Evolutionary conservation across 2,797 vertebrate genomes (phyloP).

Genomic region (Triplophysa bombifrons): DNA sequence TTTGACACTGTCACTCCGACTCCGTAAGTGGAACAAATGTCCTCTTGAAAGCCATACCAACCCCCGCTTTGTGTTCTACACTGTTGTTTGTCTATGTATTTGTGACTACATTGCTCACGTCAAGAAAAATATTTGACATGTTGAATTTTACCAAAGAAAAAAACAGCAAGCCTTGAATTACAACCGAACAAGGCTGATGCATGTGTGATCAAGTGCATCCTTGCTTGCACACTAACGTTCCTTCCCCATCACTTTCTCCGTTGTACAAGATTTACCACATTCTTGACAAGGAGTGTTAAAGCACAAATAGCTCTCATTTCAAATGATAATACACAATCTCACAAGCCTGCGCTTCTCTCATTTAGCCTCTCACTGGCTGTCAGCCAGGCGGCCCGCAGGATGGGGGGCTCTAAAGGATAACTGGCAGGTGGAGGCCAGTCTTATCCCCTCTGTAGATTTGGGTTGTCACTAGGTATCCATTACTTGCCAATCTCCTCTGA

Average conservation of each 20-base stretch:
- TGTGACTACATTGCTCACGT: conserved; percentile 50
- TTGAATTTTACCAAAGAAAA: conserved; percentile 31
- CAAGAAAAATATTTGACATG: conserved; percentile 42
- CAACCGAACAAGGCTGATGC: conserved; percentile 29
- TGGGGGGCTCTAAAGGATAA: conserved; percentile 96
- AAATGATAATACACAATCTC: conserved; percentile 99
- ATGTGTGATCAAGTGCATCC: conserved; percentile 32
- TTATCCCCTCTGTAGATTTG: conserved; percentile 98
- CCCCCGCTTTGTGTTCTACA: conserved; percentile 47
- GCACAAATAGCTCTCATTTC: conserved; percentile 99
- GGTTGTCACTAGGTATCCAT: conserved; percentile 99
- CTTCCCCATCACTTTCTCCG: conserved; percentile 59
- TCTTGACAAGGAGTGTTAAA: conserved; percentile 96
- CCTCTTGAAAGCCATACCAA: conserved; percentile 51
- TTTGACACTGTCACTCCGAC: conserved; percentile 54
- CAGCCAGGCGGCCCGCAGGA: conserved; percentile 90
- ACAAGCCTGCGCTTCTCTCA: conserved; percentile 88
- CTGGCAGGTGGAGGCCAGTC: conserved; percentile 98
- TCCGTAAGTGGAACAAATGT: conserved; percentile 56
- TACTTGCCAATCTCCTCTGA: conserved; percentile 99
- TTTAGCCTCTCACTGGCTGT: conserved; percentile 94
- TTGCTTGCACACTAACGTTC: conserved; percentile 28
- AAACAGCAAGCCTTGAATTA: conserved; percentile 33
- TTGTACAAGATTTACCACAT: conserved; percentile 66
- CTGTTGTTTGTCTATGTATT: conserved; percentile 40